Evolutionary conservation across 1,140 invertebrate species (phyloP).

Genomic region (Coboldia fuscipes): DNA sequence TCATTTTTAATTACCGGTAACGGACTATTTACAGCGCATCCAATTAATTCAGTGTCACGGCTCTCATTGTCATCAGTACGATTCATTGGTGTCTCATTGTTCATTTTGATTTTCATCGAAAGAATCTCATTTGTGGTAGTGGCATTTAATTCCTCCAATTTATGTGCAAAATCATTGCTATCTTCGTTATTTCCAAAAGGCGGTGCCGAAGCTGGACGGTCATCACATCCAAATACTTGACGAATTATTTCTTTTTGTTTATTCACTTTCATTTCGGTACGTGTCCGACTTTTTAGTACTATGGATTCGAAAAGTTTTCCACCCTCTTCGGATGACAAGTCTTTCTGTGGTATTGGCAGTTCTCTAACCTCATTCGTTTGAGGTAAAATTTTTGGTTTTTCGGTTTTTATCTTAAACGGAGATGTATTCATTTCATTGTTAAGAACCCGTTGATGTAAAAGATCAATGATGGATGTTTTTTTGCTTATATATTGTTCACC

Average conservation of each 20-base stretch:
- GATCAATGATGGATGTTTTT: constrained; percentile 19
- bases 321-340: constrained; percentile 12
- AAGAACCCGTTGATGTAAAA: constrained; percentile 13
- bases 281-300: constrained; percentile 46
- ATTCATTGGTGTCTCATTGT: neutral
- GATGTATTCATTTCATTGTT: neutral
- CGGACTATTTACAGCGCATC: neutral
- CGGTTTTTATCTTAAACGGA: neutral
- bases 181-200: constrained; percentile 21
- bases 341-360: constrained; percentile 32
- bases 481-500: too few species aligned
- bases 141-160: constrained; percentile 8
- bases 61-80: constrained; percentile 1
- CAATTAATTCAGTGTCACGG: constrained; percentile 3
- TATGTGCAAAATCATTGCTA: constrained; percentile 6
- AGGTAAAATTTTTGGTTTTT: constrained; percentile 1
- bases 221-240: constrained; percentile 51
- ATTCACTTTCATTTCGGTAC: constrained; percentile 50
- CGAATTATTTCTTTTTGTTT: constrained; percentile 55
- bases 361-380: constrained; percentile 28
- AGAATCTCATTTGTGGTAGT: too few species aligned
- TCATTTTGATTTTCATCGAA: constrained; percentile 10
- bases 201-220: constrained; percentile 37
- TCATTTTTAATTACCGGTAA: constrained; percentile 1
- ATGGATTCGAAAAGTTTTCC: constrained; percentile 40